Evolutionary conservation across 2,888 invertebrate genomes (phyloP), one percentile per base, ranked within the genome.

Genomic region (Lingula anatina): DNA sequence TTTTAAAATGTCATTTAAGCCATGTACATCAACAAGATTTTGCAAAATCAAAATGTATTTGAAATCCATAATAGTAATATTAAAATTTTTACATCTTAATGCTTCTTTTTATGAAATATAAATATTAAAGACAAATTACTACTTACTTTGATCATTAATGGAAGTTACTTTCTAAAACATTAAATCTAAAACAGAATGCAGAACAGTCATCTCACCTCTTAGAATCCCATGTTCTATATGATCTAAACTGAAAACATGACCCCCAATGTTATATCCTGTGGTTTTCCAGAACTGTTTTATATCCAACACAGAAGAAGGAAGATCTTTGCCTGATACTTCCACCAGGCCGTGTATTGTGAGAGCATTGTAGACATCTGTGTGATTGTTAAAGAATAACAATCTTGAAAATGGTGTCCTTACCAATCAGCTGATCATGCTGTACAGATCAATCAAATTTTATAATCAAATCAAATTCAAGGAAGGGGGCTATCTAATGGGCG

Each of bases 161-260:
- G n/a, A n/a, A n/a, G n/a, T n/a, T n/a, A n/a, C n/a, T n/a, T n/a
- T n/a, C n/a, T n/a, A n/a, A n/a, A n/a, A n/a, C 31, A 31, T 31
- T 12, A 31, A 31, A 31, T 12, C 9, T 31, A 31, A 15, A 12
- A 31, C 9, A 31, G 15, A 15, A 15, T 12, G 9, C 15, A 12
- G 31, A 12, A 31, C 9, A 24, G 5, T 20, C 25, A 31, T 20
- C 44, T 46, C 54, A 75, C 76, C 70, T 63, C 77, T 64, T 0
- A 78, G 58, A 31, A 78, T 64, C 7, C 78, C 78, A 59, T 78
- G 78, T 56, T 78, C 77, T n/a, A 78, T 75, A 50, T 76, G 76
- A 59, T 78, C 77, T 35, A 78, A 58, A n/a, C 68, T 70, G 60
- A 65, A 76, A 4, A 65, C 55, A 41, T 60, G 57, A 1, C 64